Conservation (phyloP, 2,888 invertebrate species). For the Sinodicranocentrus sp. region DNA sequence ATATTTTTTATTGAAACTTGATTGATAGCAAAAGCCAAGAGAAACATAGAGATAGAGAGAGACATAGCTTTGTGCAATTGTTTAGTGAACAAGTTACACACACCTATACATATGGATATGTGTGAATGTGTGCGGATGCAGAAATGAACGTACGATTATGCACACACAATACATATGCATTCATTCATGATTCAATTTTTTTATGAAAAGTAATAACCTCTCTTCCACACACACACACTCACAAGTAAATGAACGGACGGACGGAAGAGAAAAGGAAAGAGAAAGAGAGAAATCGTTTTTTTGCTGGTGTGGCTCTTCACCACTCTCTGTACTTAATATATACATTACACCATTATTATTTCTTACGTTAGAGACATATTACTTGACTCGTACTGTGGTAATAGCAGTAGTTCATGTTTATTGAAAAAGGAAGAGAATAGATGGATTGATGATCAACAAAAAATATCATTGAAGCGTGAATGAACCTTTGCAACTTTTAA, state of each 20-base stretch:
- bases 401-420: too few species aligned
- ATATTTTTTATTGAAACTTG: constrained; percentile 50
- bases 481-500: constrained; percentile 47
- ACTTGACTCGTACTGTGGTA: too few species aligned
- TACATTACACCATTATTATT: neutral
- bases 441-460: too few species aligned
- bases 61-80: neutral
- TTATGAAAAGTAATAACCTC: constrained; percentile 59
- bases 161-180: constrained; percentile 16
- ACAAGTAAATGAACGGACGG: constrained; percentile 47
- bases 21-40: constrained; percentile 41
- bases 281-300: constrained; percentile 67
- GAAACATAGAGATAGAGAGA: neutral
- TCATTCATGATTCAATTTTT: constrained; percentile 10
- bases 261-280: constrained; percentile 66
- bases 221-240: too few species aligned
- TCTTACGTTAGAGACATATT: neutral
- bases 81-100: neutral
- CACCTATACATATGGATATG: neutral
- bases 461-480: too few species aligned
- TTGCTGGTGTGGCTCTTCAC: constrained; percentile 19
- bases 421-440: too few species aligned
- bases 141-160: neutral
- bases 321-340: neutral
- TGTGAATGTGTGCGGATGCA: constrained; percentile 14